Conservation (phyloP, 2,888 invertebrate species). For the Limnephilus lunatus region DNA sequence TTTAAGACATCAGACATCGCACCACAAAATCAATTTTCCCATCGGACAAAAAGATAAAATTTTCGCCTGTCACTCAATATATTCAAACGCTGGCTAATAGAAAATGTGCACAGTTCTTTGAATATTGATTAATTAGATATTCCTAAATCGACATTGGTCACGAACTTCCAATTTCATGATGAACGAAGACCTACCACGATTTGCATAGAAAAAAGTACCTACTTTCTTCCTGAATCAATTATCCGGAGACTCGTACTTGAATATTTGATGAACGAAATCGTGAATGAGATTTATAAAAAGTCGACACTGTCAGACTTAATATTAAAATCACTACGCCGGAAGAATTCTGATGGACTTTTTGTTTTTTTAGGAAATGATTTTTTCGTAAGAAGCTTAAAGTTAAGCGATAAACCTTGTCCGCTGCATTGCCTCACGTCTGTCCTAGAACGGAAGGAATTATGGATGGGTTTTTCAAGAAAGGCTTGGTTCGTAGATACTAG, state of each 20-base stretch:
- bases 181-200: conserved; percentile 21
- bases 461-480: conserved; percentile 16
- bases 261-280: conserved; percentile 39
- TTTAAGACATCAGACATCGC: neutral
- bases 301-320: conserved; percentile 23
- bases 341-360: conserved; percentile 27
- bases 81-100: neutral
- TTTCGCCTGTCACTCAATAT: neutral
- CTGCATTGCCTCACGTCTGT: conserved; percentile 45
- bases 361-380: conserved; percentile 31
- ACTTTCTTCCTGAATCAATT: conserved; percentile 35
- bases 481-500: neutral
- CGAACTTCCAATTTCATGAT: conserved; percentile 19
- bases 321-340: conserved; percentile 36
- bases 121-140: neutral
- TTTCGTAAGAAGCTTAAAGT: conserved; percentile 40
- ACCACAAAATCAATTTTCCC: neutral
- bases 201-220: conserved; percentile 8
- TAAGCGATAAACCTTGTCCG: conserved; percentile 36
- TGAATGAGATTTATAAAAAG: conserved; percentile 29
- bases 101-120: neutral
- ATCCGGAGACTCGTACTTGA: conserved; percentile 3
- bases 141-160: conserved; percentile 13
- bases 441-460: neutral
- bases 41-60: neutral